Evolutionary conservation across 2,113 vertebrate species (phyloP), one percentile per base, ranked within the genome.

Genomic region (Corvus hawaiiensis): DNA sequence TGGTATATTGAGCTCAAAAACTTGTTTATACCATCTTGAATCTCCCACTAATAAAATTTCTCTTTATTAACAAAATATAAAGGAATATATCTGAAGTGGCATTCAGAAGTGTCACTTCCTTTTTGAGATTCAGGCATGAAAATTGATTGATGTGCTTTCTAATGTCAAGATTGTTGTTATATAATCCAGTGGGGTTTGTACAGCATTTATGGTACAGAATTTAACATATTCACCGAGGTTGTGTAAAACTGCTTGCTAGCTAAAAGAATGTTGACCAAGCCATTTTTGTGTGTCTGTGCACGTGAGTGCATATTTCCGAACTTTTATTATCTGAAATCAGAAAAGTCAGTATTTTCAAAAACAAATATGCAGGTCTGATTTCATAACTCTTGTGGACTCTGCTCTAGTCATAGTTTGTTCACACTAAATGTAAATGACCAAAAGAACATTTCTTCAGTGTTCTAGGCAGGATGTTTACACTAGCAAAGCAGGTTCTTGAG

Each of bases 11-110:
- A 94, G 51, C 48, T 90, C 39, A 84, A 84, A 84, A 90, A 55
- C 44, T 87, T 97, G 73, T 93, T 95, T 97, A 94, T 69, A 67
- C 13, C 48, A 49, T 87, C 69, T 93, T 96, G 80, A 94, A 52
- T 93, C 67, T 87, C 43, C 46, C 48, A 80, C 59, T 95, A 95
- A 90, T 83, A 94, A 69, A 58, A 84, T 87, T 7, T 56, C 7
- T 64, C 67, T 74, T 90, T 95, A 91, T 95, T 95, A 97, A 51
- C 74, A 76, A 83, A 72, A 90, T 87, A 76, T 30, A 74, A 91
- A 93, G 23, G 3, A 93, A 79, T 30, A 55, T 43, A 80, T 54
- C 32, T 61, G n/a, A 79, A 89, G 28, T 73, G 78, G 13, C 55
- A 48, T 72, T 89, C 87, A 87, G 58, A 85, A 69, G 23, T 83